Conservation (phyloP, 2,888 invertebrate genomes). For the Catonia carolina region DNA sequence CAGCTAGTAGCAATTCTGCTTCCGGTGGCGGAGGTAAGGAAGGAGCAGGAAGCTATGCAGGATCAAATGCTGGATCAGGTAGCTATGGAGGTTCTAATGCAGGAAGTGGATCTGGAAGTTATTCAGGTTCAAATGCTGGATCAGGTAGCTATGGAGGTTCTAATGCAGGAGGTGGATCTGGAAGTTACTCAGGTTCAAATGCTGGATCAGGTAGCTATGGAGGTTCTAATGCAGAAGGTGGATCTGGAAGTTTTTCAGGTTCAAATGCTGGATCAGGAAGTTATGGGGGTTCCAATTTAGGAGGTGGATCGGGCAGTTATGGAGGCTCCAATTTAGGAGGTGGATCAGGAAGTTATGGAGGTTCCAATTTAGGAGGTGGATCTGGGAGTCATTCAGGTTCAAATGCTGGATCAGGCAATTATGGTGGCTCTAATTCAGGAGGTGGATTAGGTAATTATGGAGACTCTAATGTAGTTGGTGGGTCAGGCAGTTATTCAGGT, state of each 20-base stretch:
- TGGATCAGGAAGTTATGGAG: not conserved
- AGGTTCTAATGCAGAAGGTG: too few species aligned
- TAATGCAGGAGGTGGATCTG: not conserved
- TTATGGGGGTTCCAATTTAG: not conserved
- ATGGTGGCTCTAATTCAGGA: slow-evolving; percentile 1
- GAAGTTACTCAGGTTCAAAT: not conserved
- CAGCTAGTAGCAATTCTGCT: slow-evolving; percentile 1
- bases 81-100: not conserved
- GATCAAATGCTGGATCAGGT: not conserved
- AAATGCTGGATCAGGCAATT: not conserved
- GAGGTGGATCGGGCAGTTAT: not conserved
- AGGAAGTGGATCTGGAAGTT: slow-evolving; percentile 1
- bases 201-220: too few species aligned
- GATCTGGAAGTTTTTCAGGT: too few species aligned
- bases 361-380: not conserved
- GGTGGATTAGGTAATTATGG: too few species aligned
- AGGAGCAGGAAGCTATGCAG: slow-evolving; percentile 3
- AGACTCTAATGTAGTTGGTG: too few species aligned
- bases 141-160: too few species aligned
- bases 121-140: not conserved
- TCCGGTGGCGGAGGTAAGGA: not conserved
- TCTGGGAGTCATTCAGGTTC: not conserved
- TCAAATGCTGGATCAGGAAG: not conserved
- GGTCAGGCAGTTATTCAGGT: too few species aligned
- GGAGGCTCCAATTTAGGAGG: not conserved